Evolutionary conservation across 2,888 invertebrate genomes (phyloP), one percentile per base, ranked within the genome.

Genomic region (Drosophila mulleri): DNA sequence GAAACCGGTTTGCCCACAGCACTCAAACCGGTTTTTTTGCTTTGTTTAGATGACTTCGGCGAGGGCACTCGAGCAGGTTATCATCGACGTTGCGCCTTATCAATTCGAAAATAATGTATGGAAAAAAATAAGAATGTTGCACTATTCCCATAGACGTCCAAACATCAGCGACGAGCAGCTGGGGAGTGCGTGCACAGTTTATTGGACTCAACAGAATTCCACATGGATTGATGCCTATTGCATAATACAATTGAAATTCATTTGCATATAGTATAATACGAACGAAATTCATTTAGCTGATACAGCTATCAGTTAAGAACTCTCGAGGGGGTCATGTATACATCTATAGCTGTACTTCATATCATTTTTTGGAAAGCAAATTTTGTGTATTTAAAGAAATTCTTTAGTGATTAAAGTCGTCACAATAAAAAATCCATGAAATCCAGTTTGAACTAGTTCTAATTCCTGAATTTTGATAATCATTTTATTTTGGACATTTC

Each of bases 41-140:
- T 67, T 68, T 77, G 60, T 65, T 68, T 64, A 69, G 52, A 45
- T 72, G 56, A 57, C 71, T 61, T 67, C 45, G 62, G 44, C 44
- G 65, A 54, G 84, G 78, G 66, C 75, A 84, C 64, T 80, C 72
- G 75, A 61, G 9, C 60, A 68, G 85, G 88, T 87, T 88, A 89
- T 87, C 88, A 35, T 6, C 39, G 41, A 41, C 41, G 29, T 5
- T 1, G 16, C 9, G 39, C 68, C 68, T 70, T 67, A 72, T 70
- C 66, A 66, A 52, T 4, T n/a, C 8, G 29, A 41, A 29, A 29
- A 35, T 35, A 50, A 14, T 32, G 14, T 29, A 23, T 45, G n/a
- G 48, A 29, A 45, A 35, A 18, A 42, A 42, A 57, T 20, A 59
- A 57, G 60, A 63, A 41, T 56, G 37, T 48, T 58, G 59, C 26